Base-by-base conservation (phyloP, 2,113 vertebrate species). In the Perca schrenkii region DNA sequence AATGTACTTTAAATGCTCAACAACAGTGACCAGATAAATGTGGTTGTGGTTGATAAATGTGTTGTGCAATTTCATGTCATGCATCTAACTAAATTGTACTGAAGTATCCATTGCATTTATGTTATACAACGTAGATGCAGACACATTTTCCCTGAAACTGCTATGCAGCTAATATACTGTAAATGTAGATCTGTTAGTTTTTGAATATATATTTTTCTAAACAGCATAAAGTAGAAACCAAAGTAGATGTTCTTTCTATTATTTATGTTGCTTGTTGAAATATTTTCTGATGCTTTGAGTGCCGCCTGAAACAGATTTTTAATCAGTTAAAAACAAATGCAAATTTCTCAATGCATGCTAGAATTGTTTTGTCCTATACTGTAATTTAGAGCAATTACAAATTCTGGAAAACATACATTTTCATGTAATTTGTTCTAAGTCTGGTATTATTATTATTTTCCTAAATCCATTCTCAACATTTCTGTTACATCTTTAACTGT, bases 121-220 rank as follows among this genome's bases (percentile, higher is more conserved):
- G 85, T 92, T 88, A 47, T 79, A 76, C 31, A 34, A 84, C 71
- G 58, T 93, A 84, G 70, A 90, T 93, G 87, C 88, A 94, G 83
- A 88, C 75, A 70, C 63, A 87, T 92, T 83, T 96, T 89, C 85
- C 96, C 95, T 96, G 93, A 95, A 95, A 94, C 95, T 96, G 96
- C 95, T 93, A 95, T 95, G 92, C 93, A 96, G 94, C 91, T 93
- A 94, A 95, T 96, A 95, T 93, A 92, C 80, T 86, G 89, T 88
- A 95, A 96, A 86, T 92, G 78, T 91, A 91, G 85, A 90, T 83
- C 69, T 88, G 83, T 93, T 86, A 90, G 83, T 87, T 89, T 93
- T 93, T 91, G 72, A 92, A 88, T 82, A 87, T 89, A 86, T 93
- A 88, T 91, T 91, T 92, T 91, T 94, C 84, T 93, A 87, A 89